phyloP scores from a whole-genome alignment of 2,888 invertebrate species.

The Lacanobia wlatinum region DNA sequence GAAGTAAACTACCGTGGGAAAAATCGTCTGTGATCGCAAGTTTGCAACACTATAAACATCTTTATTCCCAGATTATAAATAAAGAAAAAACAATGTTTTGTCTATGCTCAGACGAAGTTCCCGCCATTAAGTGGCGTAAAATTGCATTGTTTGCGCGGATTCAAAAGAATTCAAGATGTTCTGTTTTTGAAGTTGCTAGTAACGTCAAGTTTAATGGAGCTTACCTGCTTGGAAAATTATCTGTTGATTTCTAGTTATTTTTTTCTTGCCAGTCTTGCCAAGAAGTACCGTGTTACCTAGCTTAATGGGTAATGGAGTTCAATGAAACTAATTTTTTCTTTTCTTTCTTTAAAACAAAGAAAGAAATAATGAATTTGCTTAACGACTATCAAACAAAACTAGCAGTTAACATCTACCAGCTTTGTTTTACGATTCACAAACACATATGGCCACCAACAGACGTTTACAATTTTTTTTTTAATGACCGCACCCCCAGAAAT shows the following conservation, averaged over 20 bases:
- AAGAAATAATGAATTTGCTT: no score
- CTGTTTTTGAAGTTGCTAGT: background rate
- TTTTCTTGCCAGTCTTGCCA: background rate
- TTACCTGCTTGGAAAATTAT: background rate
- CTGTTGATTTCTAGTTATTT: background rate
- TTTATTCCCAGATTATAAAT: constrained; percentile 41
- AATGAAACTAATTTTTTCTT: no score
- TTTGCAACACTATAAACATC: constrained; percentile 34
- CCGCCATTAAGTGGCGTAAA: constrained; percentile 40
- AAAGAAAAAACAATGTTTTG: constrained; percentile 42
- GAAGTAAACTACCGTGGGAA: constrained; percentile 51
- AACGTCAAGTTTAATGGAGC: background rate
- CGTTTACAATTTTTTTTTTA: constrained; percentile 1
- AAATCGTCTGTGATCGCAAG: constrained; percentile 35
- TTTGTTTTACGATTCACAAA: background rate
- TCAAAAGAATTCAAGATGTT: constrained; percentile 14
- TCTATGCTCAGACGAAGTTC: constrained; percentile 31
- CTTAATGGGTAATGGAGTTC: no score
- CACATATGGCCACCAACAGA: constrained; percentile 14
- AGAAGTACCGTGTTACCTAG: no score
- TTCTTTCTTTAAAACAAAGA: no score
- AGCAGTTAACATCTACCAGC: no score
- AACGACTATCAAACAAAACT: no score
- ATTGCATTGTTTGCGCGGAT: constrained; percentile 41
- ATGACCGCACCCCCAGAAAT: constrained; percentile 42